Evolutionary conservation across 2,888 invertebrate genomes (phyloP).

Genomic region (Leucozona laternaria): DNA sequence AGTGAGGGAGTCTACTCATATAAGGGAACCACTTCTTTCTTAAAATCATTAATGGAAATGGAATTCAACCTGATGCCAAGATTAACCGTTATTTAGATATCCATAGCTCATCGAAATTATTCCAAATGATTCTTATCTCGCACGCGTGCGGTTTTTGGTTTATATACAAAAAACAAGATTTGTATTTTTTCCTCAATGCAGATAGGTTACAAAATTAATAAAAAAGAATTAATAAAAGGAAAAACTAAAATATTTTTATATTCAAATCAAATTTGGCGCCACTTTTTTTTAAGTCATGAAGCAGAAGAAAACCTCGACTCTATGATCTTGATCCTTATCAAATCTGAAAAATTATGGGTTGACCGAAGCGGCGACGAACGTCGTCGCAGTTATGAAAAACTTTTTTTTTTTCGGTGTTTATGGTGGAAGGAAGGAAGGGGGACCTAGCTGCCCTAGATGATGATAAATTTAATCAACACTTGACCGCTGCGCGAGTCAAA

Average conservation of each 20-base stretch:
- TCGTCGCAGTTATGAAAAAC: constrained; percentile 20
- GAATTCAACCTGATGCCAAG: constrained; percentile 53
- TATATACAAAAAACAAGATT: constrained; percentile 28
- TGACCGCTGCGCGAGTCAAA: constrained; percentile 49
- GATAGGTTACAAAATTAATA: constrained; percentile 42
- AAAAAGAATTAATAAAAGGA: constrained; percentile 58
- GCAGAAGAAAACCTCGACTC: neutral
- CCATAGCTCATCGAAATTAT: constrained; percentile 51
- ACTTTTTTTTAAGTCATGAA: constrained; percentile 12
- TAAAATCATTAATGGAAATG: constrained; percentile 7
- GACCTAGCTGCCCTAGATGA: neutral
- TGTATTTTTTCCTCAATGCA: constrained; percentile 29
- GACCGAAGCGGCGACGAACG: neutral
- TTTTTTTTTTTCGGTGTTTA: neutral
- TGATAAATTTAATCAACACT: constrained; percentile 72
- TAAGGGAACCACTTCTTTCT: neutral
- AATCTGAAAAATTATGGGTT: constrained; percentile 5
- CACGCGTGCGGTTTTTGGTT: constrained; percentile 27
- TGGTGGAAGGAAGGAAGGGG: neutral
- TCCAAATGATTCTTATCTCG: constrained; percentile 48
- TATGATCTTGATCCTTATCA: constrained; percentile 53
- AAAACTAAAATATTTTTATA: constrained; percentile 20
- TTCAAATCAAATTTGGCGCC: constrained; percentile 25
- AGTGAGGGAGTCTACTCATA: constrained; percentile 12
- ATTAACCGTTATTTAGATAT: constrained; percentile 35